A percentile compares a stretch with the other conserved stretches of the same genome.
These are phyloP conservation scores for Panorpa germanica DNA, from an alignment of 2,888 invertebrate genomes.

Conservation along the genomic window DNA sequence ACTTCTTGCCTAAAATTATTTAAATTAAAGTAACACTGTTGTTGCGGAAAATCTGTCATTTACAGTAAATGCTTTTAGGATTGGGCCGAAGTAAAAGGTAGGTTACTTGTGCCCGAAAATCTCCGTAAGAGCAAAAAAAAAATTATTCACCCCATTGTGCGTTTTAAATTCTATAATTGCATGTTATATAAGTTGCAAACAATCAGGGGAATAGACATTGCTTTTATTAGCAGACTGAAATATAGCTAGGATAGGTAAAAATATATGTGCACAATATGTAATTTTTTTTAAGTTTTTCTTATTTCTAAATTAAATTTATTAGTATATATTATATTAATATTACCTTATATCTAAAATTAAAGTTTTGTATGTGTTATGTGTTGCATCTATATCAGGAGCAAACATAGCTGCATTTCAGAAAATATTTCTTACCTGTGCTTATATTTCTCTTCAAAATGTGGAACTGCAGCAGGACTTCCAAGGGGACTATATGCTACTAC, in stretches of 20 bases:
- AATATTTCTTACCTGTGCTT: slow-evolving; percentile 30
- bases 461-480: slow-evolving; percentile 49
- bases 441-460: slow-evolving; percentile 39
- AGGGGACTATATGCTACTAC: slow-evolving; percentile 54
- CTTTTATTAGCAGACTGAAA: too few species aligned
- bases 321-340: neutral
- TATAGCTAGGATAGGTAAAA: too few species aligned
- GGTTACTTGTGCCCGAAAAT: too few species aligned
- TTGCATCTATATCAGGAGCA: too few species aligned
- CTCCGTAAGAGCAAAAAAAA: too few species aligned
- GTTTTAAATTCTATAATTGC: too few species aligned
- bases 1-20: slow-evolving; percentile 23
- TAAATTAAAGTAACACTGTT: slow-evolving; percentile 1
- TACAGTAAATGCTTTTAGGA: neutral
- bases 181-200: too few species aligned
- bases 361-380: too few species aligned
- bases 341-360: neutral
- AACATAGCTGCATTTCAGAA: neutral
- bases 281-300: neutral
- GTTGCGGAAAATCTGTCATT: slow-evolving; percentile 3
- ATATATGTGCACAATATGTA: too few species aligned
- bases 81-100: too few species aligned
- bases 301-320: neutral
- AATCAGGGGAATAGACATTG: too few species aligned
- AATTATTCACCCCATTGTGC: too few species aligned